Conservation (phyloP, 2,888 invertebrate species). For the Agapostemon virescens region DNA sequence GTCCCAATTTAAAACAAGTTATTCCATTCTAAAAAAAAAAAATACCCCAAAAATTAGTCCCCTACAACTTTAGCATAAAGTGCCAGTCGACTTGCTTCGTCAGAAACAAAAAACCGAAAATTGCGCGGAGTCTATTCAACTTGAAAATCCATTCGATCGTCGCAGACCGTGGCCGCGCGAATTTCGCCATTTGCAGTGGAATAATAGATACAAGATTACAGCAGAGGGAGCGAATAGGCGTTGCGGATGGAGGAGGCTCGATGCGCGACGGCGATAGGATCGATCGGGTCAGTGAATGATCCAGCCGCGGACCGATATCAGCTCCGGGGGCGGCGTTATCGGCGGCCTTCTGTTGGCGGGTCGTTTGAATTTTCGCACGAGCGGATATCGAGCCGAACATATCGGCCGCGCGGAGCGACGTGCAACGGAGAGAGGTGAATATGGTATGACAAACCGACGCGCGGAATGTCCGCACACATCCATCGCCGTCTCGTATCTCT, state of each 20-base stretch:
- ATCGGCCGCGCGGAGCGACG: slow-evolving; percentile 33
- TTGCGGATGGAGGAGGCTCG: slow-evolving; percentile 8
- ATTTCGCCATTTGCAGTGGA: slow-evolving; percentile 39
- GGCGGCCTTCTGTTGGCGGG: slow-evolving; percentile 68
- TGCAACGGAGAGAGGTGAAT: slow-evolving; percentile 50
- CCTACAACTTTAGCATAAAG: too few species aligned
- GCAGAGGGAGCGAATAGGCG: background rate
- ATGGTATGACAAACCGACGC: slow-evolving; percentile 60
- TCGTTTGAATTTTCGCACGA: slow-evolving; percentile 77
- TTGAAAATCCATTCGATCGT: slow-evolving; percentile 26
- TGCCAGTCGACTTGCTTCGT: too few species aligned
- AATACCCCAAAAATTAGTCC: too few species aligned
- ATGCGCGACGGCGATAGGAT: slow-evolving; percentile 60
- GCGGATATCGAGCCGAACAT: slow-evolving; percentile 70
- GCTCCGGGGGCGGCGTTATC: slow-evolving; percentile 65
- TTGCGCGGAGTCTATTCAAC: background rate
- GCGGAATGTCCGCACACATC: slow-evolving; percentile 51
- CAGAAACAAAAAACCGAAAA: too few species aligned
- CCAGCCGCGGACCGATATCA: slow-evolving; percentile 61
- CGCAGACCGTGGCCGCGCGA: background rate
- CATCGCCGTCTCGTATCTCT: slow-evolving; percentile 39
- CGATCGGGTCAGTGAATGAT: slow-evolving; percentile 63
- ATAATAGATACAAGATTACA: slow-evolving; percentile 51
- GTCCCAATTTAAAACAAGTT: too few species aligned
- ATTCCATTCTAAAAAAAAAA: too few species aligned